Evolutionary conservation across 2,888 invertebrate species (phyloP), one percentile per base, ranked within the genome.

Genomic region (Andrena dorsata): DNA sequence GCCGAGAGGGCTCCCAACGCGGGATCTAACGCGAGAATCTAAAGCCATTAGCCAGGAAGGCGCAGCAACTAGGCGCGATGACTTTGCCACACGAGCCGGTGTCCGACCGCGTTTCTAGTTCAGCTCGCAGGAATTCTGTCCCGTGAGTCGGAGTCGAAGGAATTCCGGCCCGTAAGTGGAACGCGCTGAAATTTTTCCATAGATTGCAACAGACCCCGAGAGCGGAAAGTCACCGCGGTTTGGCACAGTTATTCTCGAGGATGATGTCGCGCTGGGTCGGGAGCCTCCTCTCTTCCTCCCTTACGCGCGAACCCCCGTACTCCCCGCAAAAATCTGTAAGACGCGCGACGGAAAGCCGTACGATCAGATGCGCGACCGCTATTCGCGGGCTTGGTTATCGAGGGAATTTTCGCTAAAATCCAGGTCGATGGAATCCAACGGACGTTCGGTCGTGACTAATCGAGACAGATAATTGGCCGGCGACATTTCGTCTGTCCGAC

Each of bases 141-240:
- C 41, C 41, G 41, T 1, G 41, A 16, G 41, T 35, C 35, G 2
- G 13, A 5, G 23, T 7, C 20, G 66, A 53, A 41, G 23, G 41
- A 63, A 41, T 35, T 23, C 10, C 1, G 20, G 23, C 10, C 16
- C n/a, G 51, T 26, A 65, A 80, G 35, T 60, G 65, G 60, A 65
- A 30, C 70, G 51, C 26, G 47, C n/a, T 60, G 20, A 20, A 47
- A 68, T 63, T 76, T 76, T 58, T 64, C 28, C 35, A 16, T 51
- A 70, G 58, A 70, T 65, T 28, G 61, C 23, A 4, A 5, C 32
- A 16, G 23, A 30, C 56, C 10, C 35, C n/a, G 68, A 80, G 71
- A 80, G 71, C 81, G 83, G 87, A 88, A 88, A 88, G 81, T 88
- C 80, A 86, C 86, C 53, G 71, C 72, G 85, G 78, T 83, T 80